Percentiles rank a stretch among this genome's conserved stretches.
Conservation (phyloP, 2,113 vertebrate species). For the Otis tarda region DNA sequence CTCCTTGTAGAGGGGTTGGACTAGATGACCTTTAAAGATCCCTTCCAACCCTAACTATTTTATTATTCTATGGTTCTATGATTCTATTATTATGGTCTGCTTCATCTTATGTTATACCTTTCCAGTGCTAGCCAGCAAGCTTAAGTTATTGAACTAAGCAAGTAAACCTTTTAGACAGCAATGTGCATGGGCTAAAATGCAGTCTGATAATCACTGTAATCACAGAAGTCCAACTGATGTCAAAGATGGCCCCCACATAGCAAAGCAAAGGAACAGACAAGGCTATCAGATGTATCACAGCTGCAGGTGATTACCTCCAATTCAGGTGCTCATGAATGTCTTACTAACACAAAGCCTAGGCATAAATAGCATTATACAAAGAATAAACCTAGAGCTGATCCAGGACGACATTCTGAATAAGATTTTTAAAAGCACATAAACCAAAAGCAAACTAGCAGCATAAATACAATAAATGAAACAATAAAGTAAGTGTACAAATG, state of each 20-base stretch:
- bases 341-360: neutral
- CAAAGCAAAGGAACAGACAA: neutral
- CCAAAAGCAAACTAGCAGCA: neutral
- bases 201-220: neutral
- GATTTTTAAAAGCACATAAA: neutral
- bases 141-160: neutral
- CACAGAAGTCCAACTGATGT: neutral
- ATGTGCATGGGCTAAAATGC: neutral
- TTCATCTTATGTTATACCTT: neutral
- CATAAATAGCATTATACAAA: neutral
- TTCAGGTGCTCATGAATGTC: neutral
- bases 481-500: neutral
- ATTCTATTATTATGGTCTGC: neutral
- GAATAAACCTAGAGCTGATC: neutral
- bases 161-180: neutral
- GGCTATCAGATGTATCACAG: neutral
- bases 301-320: neutral
- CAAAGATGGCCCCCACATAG: neutral
- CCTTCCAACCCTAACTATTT: too few relatives aligned
- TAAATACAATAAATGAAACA: neutral
- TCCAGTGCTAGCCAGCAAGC: neutral
- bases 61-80: too few relatives aligned
- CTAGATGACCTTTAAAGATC: too few relatives aligned
- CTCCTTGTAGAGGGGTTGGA: too few relatives aligned
- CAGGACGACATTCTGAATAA: neutral